Evolutionary conservation across 2,888 invertebrate genomes (phyloP).

Genomic region (Drosophila limbata): DNA sequence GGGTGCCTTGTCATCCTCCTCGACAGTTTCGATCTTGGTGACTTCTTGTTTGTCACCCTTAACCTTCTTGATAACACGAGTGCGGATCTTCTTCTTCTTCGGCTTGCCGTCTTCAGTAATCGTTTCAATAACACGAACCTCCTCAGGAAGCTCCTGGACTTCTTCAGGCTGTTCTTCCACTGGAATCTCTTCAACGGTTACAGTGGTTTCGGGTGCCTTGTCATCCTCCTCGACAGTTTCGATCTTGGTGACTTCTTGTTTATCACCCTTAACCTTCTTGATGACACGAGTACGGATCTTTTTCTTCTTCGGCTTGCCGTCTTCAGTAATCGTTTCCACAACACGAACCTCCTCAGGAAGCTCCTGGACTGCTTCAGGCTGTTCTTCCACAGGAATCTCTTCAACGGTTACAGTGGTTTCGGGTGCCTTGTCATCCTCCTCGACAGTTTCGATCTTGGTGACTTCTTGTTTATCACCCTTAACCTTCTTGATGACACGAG

Average conservation of each 20-base stretch:
- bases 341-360: constrained; percentile 31
- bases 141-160: constrained; percentile 30
- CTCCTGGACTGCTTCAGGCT: constrained; percentile 17
- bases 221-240: constrained; percentile 30
- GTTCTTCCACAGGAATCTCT: constrained; percentile 24
- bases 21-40: constrained; percentile 33
- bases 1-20: constrained; percentile 42
- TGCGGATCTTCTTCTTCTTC: constrained; percentile 31
- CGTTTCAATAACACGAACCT: constrained; percentile 25
- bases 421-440: constrained; percentile 24
- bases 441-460: constrained; percentile 31
- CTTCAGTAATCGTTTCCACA: constrained; percentile 14
- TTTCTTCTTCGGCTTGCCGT: constrained; percentile 24
- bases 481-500: constrained; percentile 31
- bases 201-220: constrained; percentile 18
- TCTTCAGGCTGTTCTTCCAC: too few species aligned
- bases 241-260: constrained; percentile 30
- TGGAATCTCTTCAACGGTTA: constrained; percentile 18
- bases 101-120: constrained; percentile 21
- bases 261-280: constrained; percentile 31
- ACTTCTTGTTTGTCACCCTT: too few species aligned
- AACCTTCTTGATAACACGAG: constrained; percentile 32
- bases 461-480: constrained; percentile 33
- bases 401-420: constrained; percentile 26
- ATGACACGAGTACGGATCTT: constrained; percentile 27